Percentiles rank a stretch among this genome's conserved stretches.
Conservation (phyloP, 2,797 vertebrate genomes). For the Saxicola maurus region DNA sequence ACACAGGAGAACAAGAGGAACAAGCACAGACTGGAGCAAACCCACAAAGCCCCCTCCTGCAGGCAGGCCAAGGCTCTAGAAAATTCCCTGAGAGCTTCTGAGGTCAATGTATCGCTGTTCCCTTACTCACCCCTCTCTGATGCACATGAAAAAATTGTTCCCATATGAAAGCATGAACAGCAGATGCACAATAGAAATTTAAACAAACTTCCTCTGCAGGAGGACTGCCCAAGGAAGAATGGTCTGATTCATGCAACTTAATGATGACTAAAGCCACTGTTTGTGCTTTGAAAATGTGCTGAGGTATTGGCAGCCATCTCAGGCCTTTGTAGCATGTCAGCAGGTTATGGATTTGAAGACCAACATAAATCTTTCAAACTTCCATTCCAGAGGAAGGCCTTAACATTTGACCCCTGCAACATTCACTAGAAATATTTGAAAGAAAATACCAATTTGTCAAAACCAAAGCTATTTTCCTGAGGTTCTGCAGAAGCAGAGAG, state of each 20-base stretch:
- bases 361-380: neutral
- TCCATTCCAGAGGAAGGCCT: neutral
- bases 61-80: neutral
- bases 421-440: neutral
- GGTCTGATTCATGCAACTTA: neutral
- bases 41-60: neutral
- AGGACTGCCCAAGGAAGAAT: neutral
- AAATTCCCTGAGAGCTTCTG: neutral
- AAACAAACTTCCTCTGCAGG: neutral
- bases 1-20: neutral
- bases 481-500: neutral
- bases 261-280: conserved; percentile 8
- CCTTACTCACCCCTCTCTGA: neutral
- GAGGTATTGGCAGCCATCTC: conserved; percentile 20
- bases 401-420: neutral
- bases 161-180: neutral
- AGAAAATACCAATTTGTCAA: neutral
- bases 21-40: neutral
- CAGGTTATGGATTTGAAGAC: conserved; percentile 3
- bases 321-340: neutral
- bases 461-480: neutral
- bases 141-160: neutral
- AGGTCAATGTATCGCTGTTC: neutral
- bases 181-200: conserved; percentile 8
- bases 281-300: conserved; percentile 1